A percentile compares a stretch with the other conserved stretches of the same genome.
phyloP scores from a whole-genome alignment of 1,140 invertebrate genomes.

The Leptinotarsa undecemlineata region DNA sequence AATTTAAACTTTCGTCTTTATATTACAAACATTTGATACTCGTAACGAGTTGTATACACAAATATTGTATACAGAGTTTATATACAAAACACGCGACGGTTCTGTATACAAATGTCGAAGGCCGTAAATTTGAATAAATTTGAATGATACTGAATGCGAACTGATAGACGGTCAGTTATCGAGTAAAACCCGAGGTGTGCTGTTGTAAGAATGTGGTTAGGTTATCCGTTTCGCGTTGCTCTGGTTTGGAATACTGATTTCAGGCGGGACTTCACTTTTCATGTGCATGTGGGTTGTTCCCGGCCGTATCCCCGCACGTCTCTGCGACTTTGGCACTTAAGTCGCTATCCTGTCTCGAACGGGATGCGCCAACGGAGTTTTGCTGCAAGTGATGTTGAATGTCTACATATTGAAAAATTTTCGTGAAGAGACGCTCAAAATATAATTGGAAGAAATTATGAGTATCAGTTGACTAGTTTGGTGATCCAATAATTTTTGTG shows the following conservation, averaged over 20 bases:
- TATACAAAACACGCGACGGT: slow-evolving; percentile 51
- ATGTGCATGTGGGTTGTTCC: slow-evolving; percentile 22
- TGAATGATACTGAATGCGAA: slow-evolving; percentile 45
- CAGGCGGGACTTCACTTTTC: slow-evolving; percentile 14
- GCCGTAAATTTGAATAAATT: slow-evolving; percentile 30
- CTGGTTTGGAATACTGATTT: slow-evolving; percentile 5
- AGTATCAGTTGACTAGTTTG: no score
- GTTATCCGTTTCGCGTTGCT: not conserved
- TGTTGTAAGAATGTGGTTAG: slow-evolving; percentile 17
- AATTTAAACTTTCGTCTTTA: slow-evolving; percentile 49
- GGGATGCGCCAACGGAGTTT: not conserved
- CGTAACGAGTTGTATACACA: slow-evolving; percentile 49
- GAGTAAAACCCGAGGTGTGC: not conserved
- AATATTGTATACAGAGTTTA: slow-evolving; percentile 55
- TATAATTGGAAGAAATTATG: no score
- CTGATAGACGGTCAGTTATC: slow-evolving; percentile 13
- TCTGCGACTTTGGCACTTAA: slow-evolving; percentile 7
- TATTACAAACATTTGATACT: slow-evolving; percentile 54
- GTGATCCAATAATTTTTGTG: no score
- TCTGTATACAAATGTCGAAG: slow-evolving; percentile 50
- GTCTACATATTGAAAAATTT: no score
- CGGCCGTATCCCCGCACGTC: not conserved
- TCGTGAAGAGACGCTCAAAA: no score
- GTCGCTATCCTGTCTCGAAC: not conserved
- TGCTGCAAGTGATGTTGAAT: not conserved